Base-by-base conservation (phyloP, 1,140 invertebrate genomes). In the Cherax quadricarinatus region DNA sequence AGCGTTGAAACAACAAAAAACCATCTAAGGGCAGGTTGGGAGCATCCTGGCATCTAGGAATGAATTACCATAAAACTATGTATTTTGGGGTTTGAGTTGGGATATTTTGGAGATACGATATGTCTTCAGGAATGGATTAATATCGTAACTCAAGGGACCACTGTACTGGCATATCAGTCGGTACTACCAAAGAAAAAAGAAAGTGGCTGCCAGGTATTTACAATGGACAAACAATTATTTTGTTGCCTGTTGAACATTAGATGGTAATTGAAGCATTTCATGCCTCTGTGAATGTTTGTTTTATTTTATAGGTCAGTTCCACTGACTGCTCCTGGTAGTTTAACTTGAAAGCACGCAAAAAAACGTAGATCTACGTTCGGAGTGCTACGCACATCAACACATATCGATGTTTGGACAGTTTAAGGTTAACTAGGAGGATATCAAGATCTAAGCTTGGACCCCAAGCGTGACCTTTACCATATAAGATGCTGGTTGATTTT, bases 261-360 rank as follows among this genome's bases (percentile, higher is more conserved):
- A 70, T 3, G 66, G 66, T 70, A 70, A 70, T 70, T 70, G 66
- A 70, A 70, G 66, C 66, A 70, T 70, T 70, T 70, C n/a, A n/a
- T 70, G 66, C 66, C n/a, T 70, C n/a, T 18, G n/a, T 70, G 66
- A 70, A 70, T 1, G 66, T n/a, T 70, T 70, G 1, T 70, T 70
- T 70, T 70, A 1, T 70, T 70, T 70, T 18, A 70, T 1, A 70
- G n/a, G n/a, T 1, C 66, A 70, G 3, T 70, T 16, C 66, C n/a
- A 70, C 66, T 14, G 12, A n/a, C n/a, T 70, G 66, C 12, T 70
- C 12, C n/a, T 14, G 66, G 66, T 12, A 70, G 66, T 70, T 14
- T 14, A 70, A n/a, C 12, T 12, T 12, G 12, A n/a, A n/a, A n/a
- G n/a, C n/a, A n/a, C n/a, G n/a, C n/a, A n/a, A n/a, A n/a, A n/a